phyloP scores from a whole-genome alignment of 2,888 invertebrate genomes.

The Clunio marinus region DNA sequence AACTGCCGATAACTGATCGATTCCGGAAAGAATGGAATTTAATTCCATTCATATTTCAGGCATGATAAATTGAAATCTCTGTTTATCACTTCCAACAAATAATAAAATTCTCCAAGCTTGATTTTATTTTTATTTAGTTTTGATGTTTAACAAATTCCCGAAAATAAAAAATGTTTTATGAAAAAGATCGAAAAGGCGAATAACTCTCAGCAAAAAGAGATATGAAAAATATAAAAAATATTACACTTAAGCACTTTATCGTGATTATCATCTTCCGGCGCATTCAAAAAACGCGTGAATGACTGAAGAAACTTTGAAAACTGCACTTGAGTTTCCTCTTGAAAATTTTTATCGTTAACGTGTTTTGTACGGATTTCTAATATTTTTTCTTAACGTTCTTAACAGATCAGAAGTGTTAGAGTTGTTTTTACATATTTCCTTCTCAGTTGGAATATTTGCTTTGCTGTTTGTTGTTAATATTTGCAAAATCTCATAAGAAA shows the following conservation, averaged over 20 bases:
- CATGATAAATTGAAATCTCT: too few species aligned
- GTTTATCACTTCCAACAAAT: too few species aligned
- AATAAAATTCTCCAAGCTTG: too few species aligned
- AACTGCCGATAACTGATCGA: too few species aligned
- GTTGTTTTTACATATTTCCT: not conserved
- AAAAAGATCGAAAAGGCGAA: too few species aligned
- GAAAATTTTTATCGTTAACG: not conserved
- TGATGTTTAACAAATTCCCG: too few species aligned
- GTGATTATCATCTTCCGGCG: conserved; percentile 18
- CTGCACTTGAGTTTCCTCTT: not conserved
- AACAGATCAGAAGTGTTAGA: too few species aligned
- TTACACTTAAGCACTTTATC: conserved; percentile 29
- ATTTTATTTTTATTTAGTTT: too few species aligned
- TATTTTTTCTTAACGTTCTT: too few species aligned
- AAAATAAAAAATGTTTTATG: too few species aligned
- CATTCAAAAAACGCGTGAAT: not conserved
- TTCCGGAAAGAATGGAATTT: too few species aligned
- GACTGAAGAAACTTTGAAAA: conserved; percentile 1
- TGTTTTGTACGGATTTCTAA: not conserved
- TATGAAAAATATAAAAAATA: not conserved
- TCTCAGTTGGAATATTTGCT: not conserved
- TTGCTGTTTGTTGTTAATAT: not conserved
- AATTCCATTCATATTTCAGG: too few species aligned
- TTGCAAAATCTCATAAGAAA: not conserved
- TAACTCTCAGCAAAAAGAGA: not conserved